Evolutionary conservation across 2,797 vertebrate genomes (phyloP).

Genomic region (Mormyrops attenuatus): DNA sequence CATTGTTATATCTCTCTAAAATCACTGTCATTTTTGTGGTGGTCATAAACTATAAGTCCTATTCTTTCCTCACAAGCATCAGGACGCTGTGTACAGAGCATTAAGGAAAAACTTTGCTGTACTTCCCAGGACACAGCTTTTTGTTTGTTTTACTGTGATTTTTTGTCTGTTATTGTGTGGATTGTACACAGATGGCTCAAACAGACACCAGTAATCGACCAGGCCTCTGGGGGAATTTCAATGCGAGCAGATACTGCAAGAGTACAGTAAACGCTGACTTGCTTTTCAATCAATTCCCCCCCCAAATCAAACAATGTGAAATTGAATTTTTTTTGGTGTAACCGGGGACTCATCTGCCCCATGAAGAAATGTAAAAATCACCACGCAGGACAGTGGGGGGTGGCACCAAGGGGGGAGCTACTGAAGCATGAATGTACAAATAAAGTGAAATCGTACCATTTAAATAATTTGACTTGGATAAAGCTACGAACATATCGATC

Average conservation of each 20-base stretch:
- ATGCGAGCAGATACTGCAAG: neutral
- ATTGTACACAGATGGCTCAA: neutral
- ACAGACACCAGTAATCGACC: neutral
- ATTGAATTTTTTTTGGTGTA: neutral
- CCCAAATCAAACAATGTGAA: neutral
- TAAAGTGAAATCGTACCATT: neutral
- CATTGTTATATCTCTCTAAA: neutral
- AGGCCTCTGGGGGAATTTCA: neutral
- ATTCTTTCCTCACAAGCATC: neutral
- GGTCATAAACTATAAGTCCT: neutral
- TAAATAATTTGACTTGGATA: neutral
- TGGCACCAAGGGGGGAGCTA: neutral
- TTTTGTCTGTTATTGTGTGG: neutral
- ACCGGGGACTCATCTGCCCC: neutral
- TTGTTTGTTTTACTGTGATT: constrained; percentile 4
- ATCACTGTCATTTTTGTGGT: neutral
- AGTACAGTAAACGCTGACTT: neutral
- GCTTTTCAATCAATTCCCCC: neutral
- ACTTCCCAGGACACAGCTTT: neutral
- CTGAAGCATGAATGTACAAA: neutral
- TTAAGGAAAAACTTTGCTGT: neutral
- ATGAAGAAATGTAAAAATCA: neutral
- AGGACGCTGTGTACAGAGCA: neutral
- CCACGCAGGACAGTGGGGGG: neutral
- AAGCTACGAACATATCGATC: neutral